phyloP scores from a whole-genome alignment of 1,140 invertebrate species.

The Drosophila pectinifera region DNA sequence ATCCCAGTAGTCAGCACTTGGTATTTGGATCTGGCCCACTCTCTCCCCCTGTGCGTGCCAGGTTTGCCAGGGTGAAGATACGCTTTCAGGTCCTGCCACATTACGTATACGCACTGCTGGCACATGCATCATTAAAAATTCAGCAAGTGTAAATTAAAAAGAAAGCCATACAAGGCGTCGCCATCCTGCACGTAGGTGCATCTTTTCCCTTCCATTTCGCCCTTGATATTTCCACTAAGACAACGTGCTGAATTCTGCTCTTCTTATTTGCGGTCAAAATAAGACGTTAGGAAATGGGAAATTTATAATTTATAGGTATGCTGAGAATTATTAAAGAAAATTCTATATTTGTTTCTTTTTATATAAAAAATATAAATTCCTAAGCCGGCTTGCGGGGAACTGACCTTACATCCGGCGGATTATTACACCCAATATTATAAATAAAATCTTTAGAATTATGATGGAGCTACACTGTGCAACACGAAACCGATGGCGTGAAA shows the following conservation, averaged over 20 bases:
- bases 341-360: not conserved
- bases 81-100: conserved; percentile 25
- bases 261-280: conserved; percentile 7
- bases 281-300: not conserved
- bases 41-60: conserved; percentile 7
- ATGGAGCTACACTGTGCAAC: conserved; percentile 8
- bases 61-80: conserved; percentile 3
- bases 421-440: not conserved
- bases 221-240: conserved; percentile 63
- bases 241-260: conserved; percentile 13
- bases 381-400: no score
- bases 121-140: conserved; percentile 65
- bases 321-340: no score
- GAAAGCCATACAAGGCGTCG: conserved; percentile 22
- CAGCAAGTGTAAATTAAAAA: conserved; percentile 71
- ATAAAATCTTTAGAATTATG: not conserved
- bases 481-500: conserved; percentile 27
- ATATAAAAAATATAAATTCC: not conserved
- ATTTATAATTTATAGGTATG: conserved; percentile 6
- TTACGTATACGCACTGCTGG: conserved; percentile 53
- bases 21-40: conserved; percentile 26
- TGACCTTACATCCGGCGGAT: no score
- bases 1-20: conserved; percentile 28
- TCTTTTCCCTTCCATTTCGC: conserved; percentile 34
- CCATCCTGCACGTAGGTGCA: conserved; percentile 63